phyloP scores from a whole-genome alignment of 2,113 vertebrate species.

The Aptenodytes forsteri region DNA sequence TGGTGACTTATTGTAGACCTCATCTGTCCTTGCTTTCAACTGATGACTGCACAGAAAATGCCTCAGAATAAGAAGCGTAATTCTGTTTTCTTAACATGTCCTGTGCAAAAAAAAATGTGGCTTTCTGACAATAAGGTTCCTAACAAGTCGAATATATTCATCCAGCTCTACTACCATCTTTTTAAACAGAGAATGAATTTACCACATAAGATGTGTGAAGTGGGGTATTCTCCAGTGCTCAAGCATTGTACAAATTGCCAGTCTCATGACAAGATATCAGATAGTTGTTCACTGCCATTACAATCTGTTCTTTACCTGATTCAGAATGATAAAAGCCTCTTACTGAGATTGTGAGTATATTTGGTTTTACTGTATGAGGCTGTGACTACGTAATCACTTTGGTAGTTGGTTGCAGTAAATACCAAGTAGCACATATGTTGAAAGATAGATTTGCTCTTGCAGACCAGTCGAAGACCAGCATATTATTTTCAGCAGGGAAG shows the following conservation, averaged over 20 bases:
- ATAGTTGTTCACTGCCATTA: not conserved
- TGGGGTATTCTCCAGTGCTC: not conserved
- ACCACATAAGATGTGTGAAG: not conserved
- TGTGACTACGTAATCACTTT: not conserved
- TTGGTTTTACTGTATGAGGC: not conserved
- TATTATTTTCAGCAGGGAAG: not conserved
- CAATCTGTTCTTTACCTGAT: not conserved
- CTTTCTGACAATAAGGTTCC: not conserved
- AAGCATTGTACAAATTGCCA: not conserved
- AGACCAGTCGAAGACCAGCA: not conserved
- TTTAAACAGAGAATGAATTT: not conserved
- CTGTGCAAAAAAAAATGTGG: not conserved
- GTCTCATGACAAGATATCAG: not conserved
- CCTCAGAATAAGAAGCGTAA: not conserved
- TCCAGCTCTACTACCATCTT: not conserved
- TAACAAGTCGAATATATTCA: not conserved
- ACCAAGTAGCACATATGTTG: not conserved
- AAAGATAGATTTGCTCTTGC: not conserved
- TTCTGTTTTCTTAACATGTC: not conserved
- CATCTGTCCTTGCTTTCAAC: not conserved
- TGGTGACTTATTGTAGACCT: not conserved
- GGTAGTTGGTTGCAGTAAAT: not conserved
- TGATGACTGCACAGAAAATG: not conserved
- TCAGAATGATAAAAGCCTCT: not conserved
- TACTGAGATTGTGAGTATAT: not conserved